These are phyloP conservation scores for Acronicta aceris DNA, from an alignment of 2,888 invertebrate species.

Conservation along the genomic window DNA sequence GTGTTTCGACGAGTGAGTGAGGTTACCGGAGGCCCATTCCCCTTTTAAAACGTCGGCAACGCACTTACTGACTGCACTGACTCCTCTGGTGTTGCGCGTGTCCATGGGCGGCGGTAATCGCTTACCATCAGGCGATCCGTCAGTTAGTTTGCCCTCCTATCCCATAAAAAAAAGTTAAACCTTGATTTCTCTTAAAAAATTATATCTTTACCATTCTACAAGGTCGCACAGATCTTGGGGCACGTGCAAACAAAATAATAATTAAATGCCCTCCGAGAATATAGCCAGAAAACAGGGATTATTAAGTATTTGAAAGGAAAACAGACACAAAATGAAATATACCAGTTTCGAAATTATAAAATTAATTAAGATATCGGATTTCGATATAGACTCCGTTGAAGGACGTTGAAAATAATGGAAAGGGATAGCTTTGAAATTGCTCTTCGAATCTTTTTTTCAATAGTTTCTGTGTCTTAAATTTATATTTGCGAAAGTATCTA, in stretches of 20 bases:
- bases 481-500: not conserved
- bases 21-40: too few species aligned
- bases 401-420: constrained; percentile 7
- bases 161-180: too few species aligned
- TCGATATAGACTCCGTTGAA: constrained; percentile 2
- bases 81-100: too few species aligned
- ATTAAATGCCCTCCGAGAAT: not conserved
- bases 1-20: too few species aligned
- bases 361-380: constrained; percentile 1
- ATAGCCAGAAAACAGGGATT: not conserved
- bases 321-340: not conserved
- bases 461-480: not conserved
- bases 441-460: constrained; percentile 4
- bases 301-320: not conserved
- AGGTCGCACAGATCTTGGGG: too few species aligned
- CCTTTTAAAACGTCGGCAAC: too few species aligned
- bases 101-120: too few species aligned
- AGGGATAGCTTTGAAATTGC: not conserved
- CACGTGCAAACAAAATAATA: not conserved
- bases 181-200: too few species aligned
- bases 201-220: too few species aligned
- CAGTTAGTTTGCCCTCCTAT: too few species aligned
- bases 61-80: too few species aligned
- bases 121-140: too few species aligned
- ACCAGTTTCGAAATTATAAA: not conserved